Base-by-base conservation (phyloP, 2,888 invertebrate species). In the Cheilosia vulpina region DNA sequence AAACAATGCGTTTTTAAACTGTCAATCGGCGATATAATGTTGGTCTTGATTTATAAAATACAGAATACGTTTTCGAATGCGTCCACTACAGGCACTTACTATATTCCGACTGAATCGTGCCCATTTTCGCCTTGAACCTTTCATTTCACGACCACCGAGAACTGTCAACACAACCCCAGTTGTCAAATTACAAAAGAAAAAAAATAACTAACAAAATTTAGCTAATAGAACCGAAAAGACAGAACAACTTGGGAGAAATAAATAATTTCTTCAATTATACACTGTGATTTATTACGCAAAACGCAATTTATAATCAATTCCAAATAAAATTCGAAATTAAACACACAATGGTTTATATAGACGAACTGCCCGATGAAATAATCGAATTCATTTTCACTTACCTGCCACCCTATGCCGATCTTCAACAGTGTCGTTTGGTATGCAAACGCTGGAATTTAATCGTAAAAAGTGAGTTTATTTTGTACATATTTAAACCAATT, bases 351-450 rank as follows among this genome's bases (percentile, higher is more conserved):
- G 85, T 85, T 72, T 81, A 85, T 72, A 81, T 85, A 31, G 76
- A 96, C 90, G 95, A 96, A 91, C 93, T 99, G 87, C 98, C 99
- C 52, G 97, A 98, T 92, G 98, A 98, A 94, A 95, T 99, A 76
- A 93, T 99, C 88, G 98, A 98, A 93, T 97, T 97, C 91, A 97
- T 99, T 90, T 94, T 99, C 87, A 95, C 96, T 88, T 94, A 97
- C 90, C 93, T 98, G 88, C 96, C 97, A 73, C 98, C 98, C 0
- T 99, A 99, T 90, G 95, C 95, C 91, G 98, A 98, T 93, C 93
- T 98, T 88, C 95, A 97, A 92, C 94, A 95, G 90, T 97, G 98
- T 91, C 96, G 95, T 94, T 93, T 95, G 85, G 98, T 98, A 50
- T 97, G 96, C 89, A 96, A 96, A 91, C 94, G 97, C 90, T 99